Base-by-base conservation (phyloP, 2,113 vertebrate genomes). In the Pelodiscus sinensis region DNA sequence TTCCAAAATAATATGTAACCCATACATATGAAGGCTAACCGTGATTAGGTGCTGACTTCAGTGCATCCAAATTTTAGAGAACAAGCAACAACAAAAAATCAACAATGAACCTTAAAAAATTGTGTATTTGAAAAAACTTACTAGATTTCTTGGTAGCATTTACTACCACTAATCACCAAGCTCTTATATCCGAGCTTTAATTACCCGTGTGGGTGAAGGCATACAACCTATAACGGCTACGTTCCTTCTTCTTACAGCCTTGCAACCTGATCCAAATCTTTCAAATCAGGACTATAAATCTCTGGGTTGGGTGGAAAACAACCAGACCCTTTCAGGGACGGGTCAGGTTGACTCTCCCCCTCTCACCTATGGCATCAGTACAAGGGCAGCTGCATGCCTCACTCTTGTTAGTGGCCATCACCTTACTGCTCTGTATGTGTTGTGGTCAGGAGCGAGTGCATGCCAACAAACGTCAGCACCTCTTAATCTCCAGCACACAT, bases 151-250 rank as follows among this genome's bases (percentile, higher is more conserved):
- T 52, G 18, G 31, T 38, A 65, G 71, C 21, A 19, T 52, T 62
- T 38, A 15, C 55, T 0, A 0, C 4, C 24, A 29, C 27, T 79
- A 2, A 29, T 60, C 27, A 88, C 29, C 27, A 79, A 88, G 55
- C 5, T 27, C 12, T 54, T 31, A 38, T 35, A 12, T 21, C 60
- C 79, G 50, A 68, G 6, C 51, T 51, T 75, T 87, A 90, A 31
- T 24, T 9, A 79, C 68, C n/a, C 35, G 60, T 27, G 55, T 62
- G 29, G 24, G 16, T 88, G 44, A 91, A 82, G 58, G 51, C 2
- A 27, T 18, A 85, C 10, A 65, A 1, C 54, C 31, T 55, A 9
- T 65, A 78, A 52, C n/a, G 51, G 55, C 31, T 60, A 6, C 56
- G 55, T 60, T 83, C 8, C 55, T 44, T 79, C 5, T 25, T 62